Base-by-base conservation (phyloP, 1,140 invertebrate species). In the Himalopsyche phryganea region DNA sequence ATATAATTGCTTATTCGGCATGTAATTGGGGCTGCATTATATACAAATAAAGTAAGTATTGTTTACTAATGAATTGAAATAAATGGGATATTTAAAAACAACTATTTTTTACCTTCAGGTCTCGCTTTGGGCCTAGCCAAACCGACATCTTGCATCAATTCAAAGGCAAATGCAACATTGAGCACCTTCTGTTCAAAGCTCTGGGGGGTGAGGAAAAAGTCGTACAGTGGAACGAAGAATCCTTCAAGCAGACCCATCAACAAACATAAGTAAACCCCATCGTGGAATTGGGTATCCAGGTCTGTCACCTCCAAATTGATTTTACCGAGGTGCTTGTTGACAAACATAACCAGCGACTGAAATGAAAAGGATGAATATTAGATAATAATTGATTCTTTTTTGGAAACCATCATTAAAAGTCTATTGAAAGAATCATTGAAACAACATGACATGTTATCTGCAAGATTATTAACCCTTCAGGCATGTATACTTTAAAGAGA, bases 161-260 rank as follows among this genome's bases (percentile, higher is more conserved):
- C 94, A 79, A 98, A 99, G 3, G 96, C 91, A 72, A 99, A 96
- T 0, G 85, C 80, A 4, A 99, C 96, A 80, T 99, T 99, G 69
- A 96, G 94, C 0, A 99, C 90, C 78, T 95, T 94, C 66, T 98
- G 92, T 28, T 94, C 91, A 65, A 88, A 86, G 65, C 87, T 88
- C 69, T 90, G 87, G 32, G 96, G 94, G 1, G 94, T 97, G 41
- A 96, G 78, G 73, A 96, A 86, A 74, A 98, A 98, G 66, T 88
- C 88, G 70, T 97, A 91, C n/a, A 98, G 78, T 6, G 96, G 96
- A 3, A 98, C 94, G 78, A 99, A 99, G 75, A 98, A 99, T 4
- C 93, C 94, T 73, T 98, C 96, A 0, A 99, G 78, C 3, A 99
- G 77, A 0, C 96, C 97, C 86, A 99, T 94, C 41, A 99, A 76